These are phyloP conservation scores for Oxystoma pomonae DNA, from an alignment of 2,888 invertebrate species.

Conservation along the genomic window DNA sequence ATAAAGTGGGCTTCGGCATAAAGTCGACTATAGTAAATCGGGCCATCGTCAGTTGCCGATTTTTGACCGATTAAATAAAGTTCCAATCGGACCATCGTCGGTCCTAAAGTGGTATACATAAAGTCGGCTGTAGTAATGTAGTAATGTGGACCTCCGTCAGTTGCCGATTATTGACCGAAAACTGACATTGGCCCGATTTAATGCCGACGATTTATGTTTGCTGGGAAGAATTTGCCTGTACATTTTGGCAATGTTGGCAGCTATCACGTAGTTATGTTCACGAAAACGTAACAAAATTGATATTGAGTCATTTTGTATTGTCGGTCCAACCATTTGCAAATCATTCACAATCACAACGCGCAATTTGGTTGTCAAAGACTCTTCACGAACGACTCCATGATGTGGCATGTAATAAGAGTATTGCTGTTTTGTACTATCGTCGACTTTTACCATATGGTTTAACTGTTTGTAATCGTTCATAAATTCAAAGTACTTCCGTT, in stretches of 20 bases:
- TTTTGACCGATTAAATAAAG: too few species aligned
- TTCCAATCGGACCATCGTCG: too few species aligned
- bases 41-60: too few species aligned
- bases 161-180: too few species aligned
- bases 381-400: slow-evolving; percentile 12
- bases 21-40: too few species aligned
- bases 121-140: too few species aligned
- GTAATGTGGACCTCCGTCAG: too few species aligned
- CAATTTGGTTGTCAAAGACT: slow-evolving; percentile 4
- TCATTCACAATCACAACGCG: slow-evolving; percentile 14
- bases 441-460: slow-evolving; percentile 11
- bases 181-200: too few species aligned
- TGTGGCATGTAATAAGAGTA: slow-evolving; percentile 18
- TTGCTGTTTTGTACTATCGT: slow-evolving; percentile 2
- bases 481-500: slow-evolving; percentile 8
- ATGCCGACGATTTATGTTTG: too few species aligned
- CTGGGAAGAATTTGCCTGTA: slow-evolving; percentile 3
- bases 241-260: slow-evolving; percentile 14
- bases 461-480: slow-evolving; percentile 12
- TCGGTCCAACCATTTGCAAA: slow-evolving; percentile 16
- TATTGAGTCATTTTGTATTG: slow-evolving; percentile 11
- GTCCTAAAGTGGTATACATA: too few species aligned
- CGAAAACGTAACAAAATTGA: slow-evolving; percentile 13
- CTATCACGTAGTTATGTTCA: slow-evolving; percentile 11
- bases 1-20: too few species aligned